Conservation (phyloP, 1,140 invertebrate genomes). For the Rhagoletis pomonella region DNA sequence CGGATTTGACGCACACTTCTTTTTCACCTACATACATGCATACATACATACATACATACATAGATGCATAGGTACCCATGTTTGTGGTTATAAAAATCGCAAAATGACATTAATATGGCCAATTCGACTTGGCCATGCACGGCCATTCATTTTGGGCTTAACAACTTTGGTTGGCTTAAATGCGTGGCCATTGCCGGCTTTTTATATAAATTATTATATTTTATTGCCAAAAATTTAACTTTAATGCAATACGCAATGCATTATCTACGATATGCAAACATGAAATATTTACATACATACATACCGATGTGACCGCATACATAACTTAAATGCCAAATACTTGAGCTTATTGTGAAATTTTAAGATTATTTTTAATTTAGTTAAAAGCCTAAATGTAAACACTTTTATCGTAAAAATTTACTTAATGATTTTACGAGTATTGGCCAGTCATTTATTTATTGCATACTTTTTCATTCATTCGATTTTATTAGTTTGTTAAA, state of each 20-base stretch:
- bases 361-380: background rate
- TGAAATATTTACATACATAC: background rate
- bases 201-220: slow-evolving; percentile 49
- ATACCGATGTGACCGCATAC: background rate
- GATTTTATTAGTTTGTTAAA: background rate
- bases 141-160: slow-evolving; percentile 39
- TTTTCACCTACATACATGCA: background rate
- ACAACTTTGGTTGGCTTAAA: slow-evolving; percentile 33
- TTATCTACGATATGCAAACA: background rate
- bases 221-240: slow-evolving; percentile 5
- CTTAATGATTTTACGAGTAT: slow-evolving; percentile 18
- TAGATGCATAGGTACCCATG: background rate
- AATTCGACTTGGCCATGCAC: slow-evolving; percentile 4
- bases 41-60: background rate
- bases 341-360: background rate
- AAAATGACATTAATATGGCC: slow-evolving; percentile 44
- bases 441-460: background rate
- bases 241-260: background rate
- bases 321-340: background rate
- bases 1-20: too few species aligned
- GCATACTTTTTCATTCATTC: background rate
- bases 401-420: slow-evolving; percentile 29
- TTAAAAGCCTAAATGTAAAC: slow-evolving; percentile 28
- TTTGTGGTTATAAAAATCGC: slow-evolving; percentile 40
- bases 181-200: slow-evolving; percentile 8